A percentile compares a stretch with the other conserved stretches of the same genome.
Evolutionary conservation across 2,888 invertebrate genomes (phyloP).

Genomic region (Chalcosyrphus nemorum): DNA sequence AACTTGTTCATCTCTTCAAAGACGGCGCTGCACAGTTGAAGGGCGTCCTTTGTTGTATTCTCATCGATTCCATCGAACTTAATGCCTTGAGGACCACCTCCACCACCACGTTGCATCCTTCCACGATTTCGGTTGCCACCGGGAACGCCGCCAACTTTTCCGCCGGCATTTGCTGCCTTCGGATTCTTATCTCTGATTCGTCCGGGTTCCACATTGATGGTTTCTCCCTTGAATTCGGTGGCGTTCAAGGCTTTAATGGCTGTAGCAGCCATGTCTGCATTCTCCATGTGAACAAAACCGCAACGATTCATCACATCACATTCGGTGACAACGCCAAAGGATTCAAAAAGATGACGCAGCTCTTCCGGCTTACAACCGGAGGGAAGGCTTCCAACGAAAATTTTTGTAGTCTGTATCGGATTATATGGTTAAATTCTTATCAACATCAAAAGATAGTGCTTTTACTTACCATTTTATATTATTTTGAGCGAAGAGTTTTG

Average conservation of each 20-base stretch:
- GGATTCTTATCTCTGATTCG: constrained; percentile 85
- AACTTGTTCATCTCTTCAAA: constrained; percentile 67
- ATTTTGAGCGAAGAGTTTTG: background rate
- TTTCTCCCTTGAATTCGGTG: constrained; percentile 90
- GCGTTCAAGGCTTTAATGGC: constrained; percentile 92
- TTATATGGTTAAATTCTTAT: background rate
- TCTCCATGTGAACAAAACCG: constrained; percentile 96
- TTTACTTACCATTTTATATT: constrained; percentile 41
- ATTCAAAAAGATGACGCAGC: constrained; percentile 90
- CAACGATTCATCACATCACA: constrained; percentile 97
- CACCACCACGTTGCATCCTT: constrained; percentile 51
- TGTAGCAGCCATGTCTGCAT: constrained; percentile 90
- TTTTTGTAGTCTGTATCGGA: constrained; percentile 88
- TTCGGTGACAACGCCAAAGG: constrained; percentile 94
- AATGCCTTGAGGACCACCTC: constrained; percentile 40
- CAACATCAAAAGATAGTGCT: background rate
- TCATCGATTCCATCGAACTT: constrained; percentile 55
- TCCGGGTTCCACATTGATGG: constrained; percentile 92
- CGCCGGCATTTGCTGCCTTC: constrained; percentile 43
- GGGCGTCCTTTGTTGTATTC: constrained; percentile 58
- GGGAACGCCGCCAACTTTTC: constrained; percentile 63
- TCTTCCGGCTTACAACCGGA: constrained; percentile 92
- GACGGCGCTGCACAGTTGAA: constrained; percentile 65
- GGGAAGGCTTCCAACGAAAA: constrained; percentile 96
- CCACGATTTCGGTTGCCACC: constrained; percentile 73